A percentile compares a stretch with the other conserved stretches of the same genome.
Evolutionary conservation across 2,888 invertebrate genomes (phyloP).

Genomic region (Anagyrus pseudococci): DNA sequence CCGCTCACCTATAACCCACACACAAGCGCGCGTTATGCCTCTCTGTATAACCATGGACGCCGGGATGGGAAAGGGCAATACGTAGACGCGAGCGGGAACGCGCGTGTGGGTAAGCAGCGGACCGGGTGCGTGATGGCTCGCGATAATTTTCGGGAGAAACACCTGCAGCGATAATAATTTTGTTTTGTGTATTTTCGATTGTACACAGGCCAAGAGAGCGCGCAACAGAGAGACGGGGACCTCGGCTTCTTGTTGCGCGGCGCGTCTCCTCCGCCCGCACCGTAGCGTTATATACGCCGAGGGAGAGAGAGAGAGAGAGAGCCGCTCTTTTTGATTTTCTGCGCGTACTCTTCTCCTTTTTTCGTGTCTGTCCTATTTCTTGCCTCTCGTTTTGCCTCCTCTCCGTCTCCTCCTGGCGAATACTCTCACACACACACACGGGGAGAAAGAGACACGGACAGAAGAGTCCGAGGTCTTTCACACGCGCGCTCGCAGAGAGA

Average conservation of each 20-base stretch:
- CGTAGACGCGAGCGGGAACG: too few species aligned
- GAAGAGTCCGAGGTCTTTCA: neutral
- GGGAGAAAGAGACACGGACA: too few species aligned
- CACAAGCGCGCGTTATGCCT: too few species aligned
- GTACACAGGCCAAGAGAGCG: conserved; percentile 8
- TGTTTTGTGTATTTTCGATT: conserved; percentile 37
- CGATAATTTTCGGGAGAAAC: conserved; percentile 32
- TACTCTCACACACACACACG: neutral
- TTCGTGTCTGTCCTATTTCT: neutral
- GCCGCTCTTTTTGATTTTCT: neutral
- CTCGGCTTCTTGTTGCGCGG: too few species aligned
- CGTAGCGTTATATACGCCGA: too few species aligned
- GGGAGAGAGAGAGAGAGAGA: neutral
- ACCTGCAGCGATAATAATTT: conserved; percentile 38
- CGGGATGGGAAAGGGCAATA: too few species aligned
- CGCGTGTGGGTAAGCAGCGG: too few species aligned
- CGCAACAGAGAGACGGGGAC: too few species aligned
- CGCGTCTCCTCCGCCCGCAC: too few species aligned
- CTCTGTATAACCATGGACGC: too few species aligned
- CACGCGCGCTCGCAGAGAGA: too few species aligned
- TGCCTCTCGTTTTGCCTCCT: neutral
- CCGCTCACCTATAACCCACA: too few species aligned
- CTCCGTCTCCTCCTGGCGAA: neutral
- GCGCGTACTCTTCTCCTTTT: neutral
- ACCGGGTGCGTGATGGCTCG: conserved; percentile 20